Conservation (phyloP, 2,888 invertebrate species). For the Pseudococcus longispinus region DNA sequence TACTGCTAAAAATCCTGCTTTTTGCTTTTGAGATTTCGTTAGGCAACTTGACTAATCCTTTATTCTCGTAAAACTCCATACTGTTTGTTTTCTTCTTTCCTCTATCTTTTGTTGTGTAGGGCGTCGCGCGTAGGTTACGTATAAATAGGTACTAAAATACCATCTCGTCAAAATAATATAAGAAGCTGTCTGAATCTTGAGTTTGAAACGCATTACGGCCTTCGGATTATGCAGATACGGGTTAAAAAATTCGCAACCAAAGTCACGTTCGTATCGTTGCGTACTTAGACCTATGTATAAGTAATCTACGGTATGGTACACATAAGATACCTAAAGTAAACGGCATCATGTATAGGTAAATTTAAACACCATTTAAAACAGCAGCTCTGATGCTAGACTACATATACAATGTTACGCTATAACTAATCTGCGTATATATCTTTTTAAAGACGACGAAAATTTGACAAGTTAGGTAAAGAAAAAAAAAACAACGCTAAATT, state of each 20-base stretch:
- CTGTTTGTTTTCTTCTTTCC: background rate
- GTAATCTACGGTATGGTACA: background rate
- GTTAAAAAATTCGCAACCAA: background rate
- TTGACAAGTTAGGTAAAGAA: background rate
- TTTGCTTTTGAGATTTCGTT: too few species aligned
- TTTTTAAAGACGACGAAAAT: background rate
- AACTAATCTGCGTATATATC: background rate
- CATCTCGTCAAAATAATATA: background rate
- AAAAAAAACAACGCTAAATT: background rate
- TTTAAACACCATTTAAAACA: background rate
- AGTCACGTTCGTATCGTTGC: background rate
- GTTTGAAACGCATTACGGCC: background rate
- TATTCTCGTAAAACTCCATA: too few species aligned
- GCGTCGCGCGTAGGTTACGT: background rate
- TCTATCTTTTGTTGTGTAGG: background rate
- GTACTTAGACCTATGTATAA: background rate
- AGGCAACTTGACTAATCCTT: too few species aligned
- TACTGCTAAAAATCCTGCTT: too few species aligned
- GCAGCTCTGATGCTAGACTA: background rate
- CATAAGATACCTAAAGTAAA: background rate
- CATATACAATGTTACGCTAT: background rate
- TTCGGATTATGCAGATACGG: background rate
- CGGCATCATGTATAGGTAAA: background rate
- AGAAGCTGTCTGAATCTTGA: conserved; percentile 15
- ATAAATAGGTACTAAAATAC: background rate